Evolutionary conservation across 1,140 invertebrate genomes (phyloP).

Genomic region (Caenorhabditis latens): DNA sequence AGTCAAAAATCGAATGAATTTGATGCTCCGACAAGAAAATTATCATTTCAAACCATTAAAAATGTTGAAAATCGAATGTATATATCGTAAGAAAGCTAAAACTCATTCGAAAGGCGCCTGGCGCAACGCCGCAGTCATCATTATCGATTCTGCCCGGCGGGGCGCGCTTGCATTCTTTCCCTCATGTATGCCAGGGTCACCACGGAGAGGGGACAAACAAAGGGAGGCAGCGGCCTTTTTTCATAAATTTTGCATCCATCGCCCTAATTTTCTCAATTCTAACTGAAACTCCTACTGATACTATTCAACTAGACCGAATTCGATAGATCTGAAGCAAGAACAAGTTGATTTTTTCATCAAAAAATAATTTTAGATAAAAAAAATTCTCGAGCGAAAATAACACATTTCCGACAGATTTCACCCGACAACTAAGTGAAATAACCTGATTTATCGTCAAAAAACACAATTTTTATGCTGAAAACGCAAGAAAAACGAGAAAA

Average conservation of each 20-base stretch:
- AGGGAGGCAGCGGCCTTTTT: neutral
- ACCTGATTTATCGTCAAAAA: neutral
- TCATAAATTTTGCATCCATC: too few relatives aligned
- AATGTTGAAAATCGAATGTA: neutral
- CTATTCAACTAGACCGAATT: too few relatives aligned
- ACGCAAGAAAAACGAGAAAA: slow-evolving; percentile 8
- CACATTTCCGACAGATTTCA: neutral
- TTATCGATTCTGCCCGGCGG: slow-evolving; percentile 24
- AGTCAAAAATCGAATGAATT: neutral
- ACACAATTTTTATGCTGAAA: neutral
- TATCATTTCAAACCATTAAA: neutral
- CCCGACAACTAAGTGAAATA: neutral
- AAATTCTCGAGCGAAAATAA: neutral
- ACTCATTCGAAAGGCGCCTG: neutral
- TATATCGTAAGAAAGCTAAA: neutral
- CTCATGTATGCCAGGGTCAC: neutral
- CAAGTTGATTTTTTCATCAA: too few relatives aligned
- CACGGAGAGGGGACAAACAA: neutral
- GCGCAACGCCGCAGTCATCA: slow-evolving; percentile 13
- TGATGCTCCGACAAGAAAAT: neutral
- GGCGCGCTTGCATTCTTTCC: neutral
- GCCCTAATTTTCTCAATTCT: too few relatives aligned
- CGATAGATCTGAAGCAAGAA: too few relatives aligned
- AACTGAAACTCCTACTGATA: too few relatives aligned
- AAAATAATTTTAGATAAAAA: neutral